phyloP scores from a whole-genome alignment of 2,113 vertebrate species.

The Tauraco erythrolophus region DNA sequence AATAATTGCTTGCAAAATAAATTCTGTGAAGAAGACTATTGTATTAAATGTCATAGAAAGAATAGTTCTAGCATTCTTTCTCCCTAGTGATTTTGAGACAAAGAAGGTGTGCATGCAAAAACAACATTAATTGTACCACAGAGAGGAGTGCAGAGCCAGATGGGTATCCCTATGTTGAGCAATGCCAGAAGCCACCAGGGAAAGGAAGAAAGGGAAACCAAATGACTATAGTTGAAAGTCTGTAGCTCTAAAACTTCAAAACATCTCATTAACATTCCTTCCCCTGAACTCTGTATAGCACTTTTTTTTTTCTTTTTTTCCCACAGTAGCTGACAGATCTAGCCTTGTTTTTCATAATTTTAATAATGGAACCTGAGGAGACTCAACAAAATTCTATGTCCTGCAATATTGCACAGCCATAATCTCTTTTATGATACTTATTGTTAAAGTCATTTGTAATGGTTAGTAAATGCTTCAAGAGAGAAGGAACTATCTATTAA shows the following conservation, averaged over 20 bases:
- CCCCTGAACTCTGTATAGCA: background rate
- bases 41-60: background rate
- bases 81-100: constrained; percentile 12
- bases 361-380: background rate
- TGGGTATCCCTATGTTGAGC: background rate
- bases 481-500: background rate
- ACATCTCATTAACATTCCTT: constrained; percentile 35
- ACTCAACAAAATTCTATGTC: background rate
- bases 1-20: constrained; percentile 20
- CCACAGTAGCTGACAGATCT: background rate
- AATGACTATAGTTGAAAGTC: background rate
- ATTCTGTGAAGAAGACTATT: background rate
- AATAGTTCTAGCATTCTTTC: background rate
- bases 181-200: background rate
- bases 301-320: background rate
- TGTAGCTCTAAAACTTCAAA: constrained; percentile 17
- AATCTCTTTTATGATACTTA: background rate
- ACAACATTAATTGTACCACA: background rate
- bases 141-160: constrained; percentile 7
- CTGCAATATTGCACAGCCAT: background rate
- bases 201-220: constrained; percentile 13
- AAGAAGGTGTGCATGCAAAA: constrained; percentile 6
- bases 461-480: background rate
- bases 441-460: background rate
- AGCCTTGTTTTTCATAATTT: background rate